A percentile compares a stretch with the other conserved stretches of the same genome.
Conservation (phyloP, 2,113 vertebrate species). For the Pelodiscus sinensis region DNA sequence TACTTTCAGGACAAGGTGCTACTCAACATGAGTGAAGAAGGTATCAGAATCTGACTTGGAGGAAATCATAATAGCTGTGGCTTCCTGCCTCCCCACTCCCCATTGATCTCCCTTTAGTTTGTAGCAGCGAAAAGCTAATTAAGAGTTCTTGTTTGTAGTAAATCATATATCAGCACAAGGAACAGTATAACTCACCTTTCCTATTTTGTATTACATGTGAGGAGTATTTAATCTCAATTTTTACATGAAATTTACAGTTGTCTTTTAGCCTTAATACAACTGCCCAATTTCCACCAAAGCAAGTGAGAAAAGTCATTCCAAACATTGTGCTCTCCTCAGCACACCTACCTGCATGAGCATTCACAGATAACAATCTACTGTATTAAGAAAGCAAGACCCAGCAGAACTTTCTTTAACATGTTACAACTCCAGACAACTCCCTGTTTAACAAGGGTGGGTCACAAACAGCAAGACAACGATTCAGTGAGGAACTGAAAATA, state of each 20-base stretch:
- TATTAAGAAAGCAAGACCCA: not conserved
- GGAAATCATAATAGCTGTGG: fast-evolving
- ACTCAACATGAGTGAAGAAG: not conserved
- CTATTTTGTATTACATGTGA: not conserved
- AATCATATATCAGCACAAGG: fast-evolving
- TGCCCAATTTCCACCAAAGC: not conserved
- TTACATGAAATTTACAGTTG: fast-evolving
- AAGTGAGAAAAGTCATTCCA: not conserved
- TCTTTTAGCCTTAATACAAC: not conserved
- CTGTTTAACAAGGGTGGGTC: not conserved
- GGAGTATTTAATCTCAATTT: not conserved
- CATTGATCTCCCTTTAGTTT: not conserved
- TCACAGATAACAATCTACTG: not conserved
- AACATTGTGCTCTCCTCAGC: not conserved
- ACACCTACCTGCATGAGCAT: not conserved
- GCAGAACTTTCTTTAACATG: not conserved
- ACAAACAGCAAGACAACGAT: not conserved
- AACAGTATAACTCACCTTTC: not conserved
- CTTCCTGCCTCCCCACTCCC: not conserved
- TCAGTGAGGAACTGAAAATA: not conserved
- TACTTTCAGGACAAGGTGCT: not conserved
- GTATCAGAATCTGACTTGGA: not conserved
- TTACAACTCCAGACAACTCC: not conserved
- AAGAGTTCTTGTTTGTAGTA: not conserved
- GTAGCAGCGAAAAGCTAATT: not conserved